Base-by-base conservation (phyloP, 1,140 invertebrate species). In the Heliconius hewitsoni region DNA sequence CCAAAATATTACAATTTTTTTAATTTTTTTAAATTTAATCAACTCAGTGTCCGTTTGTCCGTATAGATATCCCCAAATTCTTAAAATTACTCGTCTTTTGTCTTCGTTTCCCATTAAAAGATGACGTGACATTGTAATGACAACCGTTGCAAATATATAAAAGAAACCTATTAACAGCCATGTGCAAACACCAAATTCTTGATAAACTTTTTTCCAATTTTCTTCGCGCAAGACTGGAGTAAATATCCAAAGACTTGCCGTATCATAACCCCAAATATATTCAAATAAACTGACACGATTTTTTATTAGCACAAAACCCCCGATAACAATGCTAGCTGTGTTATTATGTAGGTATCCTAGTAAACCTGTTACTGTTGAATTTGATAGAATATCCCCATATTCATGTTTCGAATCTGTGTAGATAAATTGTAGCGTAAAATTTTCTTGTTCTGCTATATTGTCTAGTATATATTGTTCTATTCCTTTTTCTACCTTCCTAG, bases 241-340 rank as follows among this genome's bases (percentile, higher is more conserved):
- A 66, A 84, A 89, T 55, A 92, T 42, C 71, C 85, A 81, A 46
- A 86, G 79, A 60, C 78, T 71, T 11, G 81, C 83, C 66, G 80
- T 89, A 74, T 84, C 83, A n/a, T 87, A 85, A n/a, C 89, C 89
- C 81, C 80, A 89, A 39, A 90, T 82, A 57, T 74, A 81, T 30
- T 86, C 85, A 77, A 74, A 83, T 39, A 82, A 50, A 19, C 75
- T 73, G 5, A 77, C 34, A 39, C 83, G 71, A 70, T 80, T 79
- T 72, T 19, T 46, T 30, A 81, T 76, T 57, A 85, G 55, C 13
- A 76, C 19, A 16, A 66, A 78, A 6, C 78, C 77, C 8, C 84
- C 84, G 34, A 57, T 71, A 18, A 55, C 70, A 55, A 85, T 81
- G 52, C 52, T 60, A 9, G 77, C 78, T 16, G 76, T 79, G 46